These are phyloP conservation scores for Magallana nippona DNA, from an alignment of 2,888 invertebrate genomes.

Conservation along the genomic window DNA sequence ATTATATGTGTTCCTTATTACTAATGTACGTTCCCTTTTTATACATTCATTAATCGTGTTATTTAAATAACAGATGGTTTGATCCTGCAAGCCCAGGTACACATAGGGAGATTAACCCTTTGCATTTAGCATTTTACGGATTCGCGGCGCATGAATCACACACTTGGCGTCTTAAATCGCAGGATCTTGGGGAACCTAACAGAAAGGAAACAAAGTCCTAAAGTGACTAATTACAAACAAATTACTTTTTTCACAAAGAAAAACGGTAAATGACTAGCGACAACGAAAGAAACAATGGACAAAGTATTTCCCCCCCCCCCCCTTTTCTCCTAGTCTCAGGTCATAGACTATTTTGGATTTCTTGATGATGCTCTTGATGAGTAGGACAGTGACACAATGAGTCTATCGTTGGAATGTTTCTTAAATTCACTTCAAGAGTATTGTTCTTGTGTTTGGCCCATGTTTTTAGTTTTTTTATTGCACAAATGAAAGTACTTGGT, in stretches of 20 bases:
- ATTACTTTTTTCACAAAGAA: not conserved
- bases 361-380: not conserved
- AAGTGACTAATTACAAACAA: slow-evolving; percentile 13
- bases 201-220: not conserved
- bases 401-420: slow-evolving; percentile 3
- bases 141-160: slow-evolving; percentile 16
- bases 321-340: not conserved
- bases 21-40: not conserved
- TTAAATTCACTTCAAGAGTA: slow-evolving; percentile 1
- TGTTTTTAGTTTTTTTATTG: not conserved
- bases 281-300: slow-evolving; percentile 7
- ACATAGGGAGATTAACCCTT: not conserved
- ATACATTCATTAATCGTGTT: slow-evolving; percentile 12
- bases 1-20: no score
- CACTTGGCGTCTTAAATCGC: not conserved
- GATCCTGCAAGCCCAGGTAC: not conserved
- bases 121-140: slow-evolving; percentile 13
- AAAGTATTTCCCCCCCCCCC: not conserved
- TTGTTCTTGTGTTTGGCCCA: slow-evolving; percentile 24
- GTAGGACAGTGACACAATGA: not conserved
- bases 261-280: slow-evolving; percentile 22
- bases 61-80: slow-evolving; percentile 33
- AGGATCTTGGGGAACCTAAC: not conserved
- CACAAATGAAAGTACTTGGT: slow-evolving; percentile 30
- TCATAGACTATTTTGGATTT: slow-evolving; percentile 14